Base-by-base conservation (phyloP, 2,113 vertebrate genomes). In the Colaptes auratus region DNA sequence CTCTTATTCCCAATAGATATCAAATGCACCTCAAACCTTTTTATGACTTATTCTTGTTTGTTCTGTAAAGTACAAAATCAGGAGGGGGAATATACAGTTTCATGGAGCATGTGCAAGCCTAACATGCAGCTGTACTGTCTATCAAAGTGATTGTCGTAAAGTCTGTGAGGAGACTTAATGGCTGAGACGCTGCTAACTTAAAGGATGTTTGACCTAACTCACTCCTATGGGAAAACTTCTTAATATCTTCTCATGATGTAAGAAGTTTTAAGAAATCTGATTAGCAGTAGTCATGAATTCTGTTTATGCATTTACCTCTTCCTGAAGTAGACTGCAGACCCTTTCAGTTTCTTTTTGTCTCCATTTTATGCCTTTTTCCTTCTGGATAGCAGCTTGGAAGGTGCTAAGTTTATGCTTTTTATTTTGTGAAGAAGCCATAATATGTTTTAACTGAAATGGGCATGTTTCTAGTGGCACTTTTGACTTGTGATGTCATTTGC, bases 51-150 rank as follows among this genome's bases (percentile, higher is more conserved):
- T 80, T 93, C 58, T 75, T 74, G 60, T 88, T 92, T 88, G 61
- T 71, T 91, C 44, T 81, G 15, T 39, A 11, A 93, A 89, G 46
- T 89, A 61, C 61, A 67, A 80, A 85, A 85, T 89, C 52, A 63
- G 87, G 36, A 77, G 25, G 87, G 87, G 52, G 74, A 87, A 87
- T 72, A n/a, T 27, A 30, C 61, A 53, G 79, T 92, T 89, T 94
- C 31, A 39, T 58, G 69, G 72, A 82, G 56, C 56, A 84, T 46
- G 74, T 84, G 33, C 73, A 88, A 89, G 78, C 48, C 27, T 85
- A 82, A 73, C 53, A 23, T 64, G 42, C 75, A 93, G 52, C 89
- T 91, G 58, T 90, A 60, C 79, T 91, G 94, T 73, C 90, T 84
- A 3, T 93, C 82, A 83, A 92, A 90, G 33, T 79, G 91, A 59